Percentiles rank a stretch among this genome's conserved stretches.
phyloP scores from a whole-genome alignment of 2,888 invertebrate genomes.

The Temnothorax unifasciatus region DNA sequence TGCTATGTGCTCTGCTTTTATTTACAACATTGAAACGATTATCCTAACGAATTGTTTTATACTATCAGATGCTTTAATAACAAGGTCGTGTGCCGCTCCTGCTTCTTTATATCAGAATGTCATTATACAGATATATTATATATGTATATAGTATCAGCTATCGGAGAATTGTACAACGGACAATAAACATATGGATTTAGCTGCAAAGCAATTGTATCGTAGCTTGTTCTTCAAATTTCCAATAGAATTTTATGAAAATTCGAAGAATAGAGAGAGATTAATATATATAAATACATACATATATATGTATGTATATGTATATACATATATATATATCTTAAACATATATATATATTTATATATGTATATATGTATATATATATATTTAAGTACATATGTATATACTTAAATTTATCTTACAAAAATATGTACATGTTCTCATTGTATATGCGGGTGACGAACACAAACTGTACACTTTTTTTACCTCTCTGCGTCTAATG shows the following conservation, averaged over 20 bases:
- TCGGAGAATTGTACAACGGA: slow-evolving; percentile 76
- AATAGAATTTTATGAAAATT: slow-evolving; percentile 52
- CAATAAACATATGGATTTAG: slow-evolving; percentile 63
- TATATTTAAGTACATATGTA: slow-evolving; percentile 52
- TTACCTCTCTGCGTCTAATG: slow-evolving; percentile 26
- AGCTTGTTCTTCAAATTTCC: slow-evolving; percentile 44
- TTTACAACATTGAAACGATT: slow-evolving; percentile 83
- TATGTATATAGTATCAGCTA: slow-evolving; percentile 62
- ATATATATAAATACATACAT: slow-evolving; percentile 17
- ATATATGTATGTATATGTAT: background rate
- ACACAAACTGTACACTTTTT: slow-evolving; percentile 70
- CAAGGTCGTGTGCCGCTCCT: slow-evolving; percentile 64
- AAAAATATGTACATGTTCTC: slow-evolving; percentile 78
- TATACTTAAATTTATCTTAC: slow-evolving; percentile 78
- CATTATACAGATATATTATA: slow-evolving; percentile 67
- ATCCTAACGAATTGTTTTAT: slow-evolving; percentile 71
- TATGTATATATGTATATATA: background rate
- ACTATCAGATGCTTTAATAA: slow-evolving; percentile 68
- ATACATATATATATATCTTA: background rate
- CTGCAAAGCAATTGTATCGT: slow-evolving; percentile 68
- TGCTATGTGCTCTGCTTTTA: slow-evolving; percentile 72
- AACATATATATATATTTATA: background rate
- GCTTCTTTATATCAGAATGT: slow-evolving; percentile 65
- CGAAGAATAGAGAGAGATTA: slow-evolving; percentile 63
- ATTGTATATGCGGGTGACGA: slow-evolving; percentile 57